phyloP scores from a whole-genome alignment of 2,888 invertebrate genomes.

The Polyommatus iphigenia region DNA sequence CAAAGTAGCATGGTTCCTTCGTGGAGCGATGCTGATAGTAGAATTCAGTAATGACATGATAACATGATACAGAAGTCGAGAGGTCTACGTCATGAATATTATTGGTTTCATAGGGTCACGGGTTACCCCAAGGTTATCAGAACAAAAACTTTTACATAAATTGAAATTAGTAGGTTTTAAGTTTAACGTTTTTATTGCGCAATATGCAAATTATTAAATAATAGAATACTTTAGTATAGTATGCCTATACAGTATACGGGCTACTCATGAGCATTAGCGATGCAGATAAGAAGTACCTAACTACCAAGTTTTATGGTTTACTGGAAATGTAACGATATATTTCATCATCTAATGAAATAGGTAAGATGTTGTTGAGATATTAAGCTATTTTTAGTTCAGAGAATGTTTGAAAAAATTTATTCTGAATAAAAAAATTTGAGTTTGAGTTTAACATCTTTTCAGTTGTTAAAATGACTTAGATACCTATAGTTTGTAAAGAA shows the following conservation, averaged over 20 bases:
- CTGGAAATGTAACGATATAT: not conserved
- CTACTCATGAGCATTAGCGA: no score
- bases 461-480: not conserved
- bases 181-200: not conserved
- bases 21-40: not conserved
- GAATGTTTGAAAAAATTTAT: no score
- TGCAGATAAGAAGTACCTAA: no score
- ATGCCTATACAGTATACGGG: no score
- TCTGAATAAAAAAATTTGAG: no score
- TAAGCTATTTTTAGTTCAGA: no score
- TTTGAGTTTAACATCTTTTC: not conserved
- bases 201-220: not conserved
- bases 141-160: not conserved
- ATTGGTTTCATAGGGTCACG: not conserved
- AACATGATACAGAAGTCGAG: conserved; percentile 3
- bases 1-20: not conserved
- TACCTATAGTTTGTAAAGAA: no score
- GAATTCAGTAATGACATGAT: not conserved
- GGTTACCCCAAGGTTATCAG: not conserved
- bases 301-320: no score
- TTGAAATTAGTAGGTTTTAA: not conserved
- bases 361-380: not conserved
- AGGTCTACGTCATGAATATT: not conserved
- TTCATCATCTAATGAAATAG: not conserved
- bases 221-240: not conserved